A percentile compares a stretch with the other conserved stretches of the same genome.
phyloP scores from a whole-genome alignment of 2,113 vertebrate genomes.

The Coturnix japonica region DNA sequence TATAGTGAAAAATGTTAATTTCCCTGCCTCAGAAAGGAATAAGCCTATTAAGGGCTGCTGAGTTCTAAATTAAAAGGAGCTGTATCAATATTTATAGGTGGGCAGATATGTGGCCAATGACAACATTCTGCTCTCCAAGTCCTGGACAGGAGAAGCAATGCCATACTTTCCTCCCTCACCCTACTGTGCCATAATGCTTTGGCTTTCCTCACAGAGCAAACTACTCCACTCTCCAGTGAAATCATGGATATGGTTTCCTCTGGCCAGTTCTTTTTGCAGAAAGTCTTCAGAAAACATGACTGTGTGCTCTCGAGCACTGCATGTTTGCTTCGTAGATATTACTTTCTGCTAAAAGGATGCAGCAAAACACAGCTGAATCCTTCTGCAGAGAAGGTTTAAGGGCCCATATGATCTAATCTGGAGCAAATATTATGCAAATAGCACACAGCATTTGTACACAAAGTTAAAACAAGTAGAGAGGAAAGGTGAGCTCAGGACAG shows the following conservation, averaged over 20 bases:
- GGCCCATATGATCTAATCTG: not conserved
- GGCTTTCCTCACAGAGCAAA: not conserved
- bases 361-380: not conserved
- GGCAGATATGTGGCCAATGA: not conserved
- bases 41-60: not conserved
- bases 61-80: not conserved
- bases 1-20: not conserved
- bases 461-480: not conserved
- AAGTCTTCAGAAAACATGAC: not conserved
- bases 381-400: not conserved
- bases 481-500: constrained; percentile 21
- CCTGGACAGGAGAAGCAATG: not conserved
- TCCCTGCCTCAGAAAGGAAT: not conserved
- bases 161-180: fast-evolving
- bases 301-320: fast-evolving
- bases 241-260: fast-evolving
- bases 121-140: not conserved
- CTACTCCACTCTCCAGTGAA: not conserved
- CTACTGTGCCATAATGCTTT: fast-evolving
- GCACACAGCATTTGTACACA: not conserved
- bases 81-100: not conserved
- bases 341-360: not conserved
- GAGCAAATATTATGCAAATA: not conserved
- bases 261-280: not conserved
- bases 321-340: not conserved